A percentile compares a stretch with the other conserved stretches of the same genome.
Conservation (phyloP, 2,888 invertebrate genomes). For the Lacanobia oleracea region DNA sequence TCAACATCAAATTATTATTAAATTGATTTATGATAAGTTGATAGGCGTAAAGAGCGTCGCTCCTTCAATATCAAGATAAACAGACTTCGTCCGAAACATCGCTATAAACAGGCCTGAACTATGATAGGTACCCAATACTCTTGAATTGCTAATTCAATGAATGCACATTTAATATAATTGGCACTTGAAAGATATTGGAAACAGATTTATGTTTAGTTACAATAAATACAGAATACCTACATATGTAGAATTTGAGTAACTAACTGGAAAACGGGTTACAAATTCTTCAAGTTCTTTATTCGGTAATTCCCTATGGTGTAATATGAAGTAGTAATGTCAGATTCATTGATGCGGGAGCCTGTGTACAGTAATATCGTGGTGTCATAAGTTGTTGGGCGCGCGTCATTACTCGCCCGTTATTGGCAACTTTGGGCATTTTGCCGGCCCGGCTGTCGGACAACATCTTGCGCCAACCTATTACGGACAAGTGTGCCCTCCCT, state of each 20-base stretch:
- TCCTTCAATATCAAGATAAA: constrained; percentile 13
- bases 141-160: constrained; percentile 14
- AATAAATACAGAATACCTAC: background rate
- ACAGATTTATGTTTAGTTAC: background rate
- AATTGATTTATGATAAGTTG: constrained; percentile 63
- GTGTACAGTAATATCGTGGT: constrained; percentile 75
- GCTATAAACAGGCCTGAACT: background rate
- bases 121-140: background rate
- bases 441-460: constrained; percentile 81
- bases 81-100: background rate
- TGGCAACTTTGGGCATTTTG: constrained; percentile 85
- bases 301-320: background rate
- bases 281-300: background rate
- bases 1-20: constrained; percentile 62
- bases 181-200: constrained; percentile 5
- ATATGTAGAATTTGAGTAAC: background rate
- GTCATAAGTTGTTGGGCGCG: constrained; percentile 80
- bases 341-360: constrained; percentile 57
- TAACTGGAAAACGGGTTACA: background rate
- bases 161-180: background rate
- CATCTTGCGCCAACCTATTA: constrained; percentile 89
- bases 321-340: constrained; percentile 25
- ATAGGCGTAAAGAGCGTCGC: constrained; percentile 20
- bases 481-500: constrained; percentile 81
- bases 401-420: constrained; percentile 87